Conservation (phyloP, 2,113 vertebrate species). For the Willisornis vidua region DNA sequence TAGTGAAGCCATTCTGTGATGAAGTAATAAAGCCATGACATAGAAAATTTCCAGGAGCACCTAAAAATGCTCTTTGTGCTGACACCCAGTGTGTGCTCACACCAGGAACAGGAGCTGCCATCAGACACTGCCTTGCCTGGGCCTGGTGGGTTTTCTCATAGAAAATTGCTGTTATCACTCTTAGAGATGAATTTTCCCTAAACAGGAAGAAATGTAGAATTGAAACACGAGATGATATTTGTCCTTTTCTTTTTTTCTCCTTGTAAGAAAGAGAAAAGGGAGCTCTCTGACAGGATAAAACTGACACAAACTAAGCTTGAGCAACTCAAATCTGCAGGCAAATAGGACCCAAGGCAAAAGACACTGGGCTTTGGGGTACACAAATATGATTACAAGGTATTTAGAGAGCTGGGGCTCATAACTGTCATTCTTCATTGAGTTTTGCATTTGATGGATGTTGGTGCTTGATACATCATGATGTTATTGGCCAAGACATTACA, state of each 20-base stretch:
- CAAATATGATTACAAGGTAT: fast-evolving
- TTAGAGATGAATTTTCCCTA: background rate
- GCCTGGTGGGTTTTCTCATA: background rate
- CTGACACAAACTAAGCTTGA: background rate
- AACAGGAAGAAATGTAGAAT: background rate
- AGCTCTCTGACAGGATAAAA: background rate
- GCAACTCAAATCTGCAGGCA: fast-evolving
- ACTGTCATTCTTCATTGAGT: fast-evolving
- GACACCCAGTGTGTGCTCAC: background rate
- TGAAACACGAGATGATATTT: background rate
- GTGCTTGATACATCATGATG: fast-evolving
- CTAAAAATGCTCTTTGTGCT: background rate
- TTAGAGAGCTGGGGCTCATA: background rate
- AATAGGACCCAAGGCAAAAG: background rate
- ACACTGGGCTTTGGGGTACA: background rate
- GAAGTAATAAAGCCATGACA: background rate
- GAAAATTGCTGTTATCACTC: background rate
- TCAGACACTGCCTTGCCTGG: fast-evolving
- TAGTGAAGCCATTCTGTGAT: background rate
- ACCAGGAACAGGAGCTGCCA: background rate
- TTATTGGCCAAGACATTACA: background rate
- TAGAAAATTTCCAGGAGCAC: background rate
- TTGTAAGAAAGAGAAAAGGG: background rate
- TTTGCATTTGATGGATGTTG: background rate
- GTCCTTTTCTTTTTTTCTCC: background rate